These are phyloP conservation scores for Schizaphis graminum DNA, from an alignment of 2,888 invertebrate genomes.

Conservation along the genomic window DNA sequence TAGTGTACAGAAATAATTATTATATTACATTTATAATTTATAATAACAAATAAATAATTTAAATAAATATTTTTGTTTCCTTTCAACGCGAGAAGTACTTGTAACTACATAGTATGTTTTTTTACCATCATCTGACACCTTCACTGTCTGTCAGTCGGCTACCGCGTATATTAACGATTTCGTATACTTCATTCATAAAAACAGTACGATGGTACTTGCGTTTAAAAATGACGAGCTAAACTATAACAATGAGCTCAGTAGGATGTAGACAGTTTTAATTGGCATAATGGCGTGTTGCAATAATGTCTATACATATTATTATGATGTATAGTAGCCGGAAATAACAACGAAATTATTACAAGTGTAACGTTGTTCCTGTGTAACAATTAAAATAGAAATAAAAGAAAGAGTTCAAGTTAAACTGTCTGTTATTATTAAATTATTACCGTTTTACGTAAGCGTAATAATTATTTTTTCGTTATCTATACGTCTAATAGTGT, in stretches of 20 bases:
- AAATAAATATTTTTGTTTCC: not conserved
- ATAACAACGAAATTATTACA: constrained; percentile 47
- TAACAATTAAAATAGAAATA: constrained; percentile 17
- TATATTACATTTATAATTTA: not conserved
- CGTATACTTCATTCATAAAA: constrained; percentile 52
- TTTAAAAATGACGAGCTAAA: constrained; percentile 20
- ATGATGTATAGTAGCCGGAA: constrained; percentile 32
- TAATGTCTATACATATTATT: not conserved
- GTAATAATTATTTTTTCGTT: not conserved
- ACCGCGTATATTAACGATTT: not conserved
- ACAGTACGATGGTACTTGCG: not conserved
- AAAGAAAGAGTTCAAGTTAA: constrained; percentile 15
- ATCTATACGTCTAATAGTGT: not conserved
- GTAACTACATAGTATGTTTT: not conserved
- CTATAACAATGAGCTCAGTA: constrained; percentile 16
- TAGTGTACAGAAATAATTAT: not conserved
- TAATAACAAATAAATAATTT: not conserved
- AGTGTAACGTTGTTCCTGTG: constrained; percentile 2
- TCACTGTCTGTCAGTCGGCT: not conserved
- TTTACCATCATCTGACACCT: not conserved
- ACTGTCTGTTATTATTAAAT: constrained; percentile 4
- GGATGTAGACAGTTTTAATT: constrained; percentile 57
- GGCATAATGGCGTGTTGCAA: constrained; percentile 40
- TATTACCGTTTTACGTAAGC: not conserved
- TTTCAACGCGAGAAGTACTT: not conserved